Evolutionary conservation across 2,888 invertebrate species (phyloP).

Genomic region (Slavum lentiscoides): DNA sequence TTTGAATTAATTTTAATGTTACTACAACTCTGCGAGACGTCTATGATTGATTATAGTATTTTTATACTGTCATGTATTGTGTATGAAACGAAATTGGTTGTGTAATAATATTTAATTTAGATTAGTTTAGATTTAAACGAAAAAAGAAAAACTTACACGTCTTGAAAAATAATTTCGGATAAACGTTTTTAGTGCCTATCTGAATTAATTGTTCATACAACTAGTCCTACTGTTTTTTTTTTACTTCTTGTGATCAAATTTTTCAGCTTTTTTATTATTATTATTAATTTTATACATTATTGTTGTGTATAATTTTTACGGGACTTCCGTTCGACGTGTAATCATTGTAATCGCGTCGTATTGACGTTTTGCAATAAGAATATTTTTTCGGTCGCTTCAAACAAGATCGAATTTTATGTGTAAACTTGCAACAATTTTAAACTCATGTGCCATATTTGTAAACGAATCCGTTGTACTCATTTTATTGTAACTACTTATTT

Average conservation of each 20-base stretch:
- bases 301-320: conserved; percentile 1
- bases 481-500: conserved; percentile 31
- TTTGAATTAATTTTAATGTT: conserved; percentile 1
- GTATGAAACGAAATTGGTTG: conserved; percentile 28
- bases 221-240: neutral
- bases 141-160: neutral
- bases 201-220: conserved; percentile 18
- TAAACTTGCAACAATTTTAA: conserved; percentile 12
- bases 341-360: neutral
- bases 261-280: neutral
- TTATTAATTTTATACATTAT: conserved; percentile 11
- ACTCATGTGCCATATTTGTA: conserved; percentile 42
- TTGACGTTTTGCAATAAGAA: neutral
- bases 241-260: conserved; percentile 30
- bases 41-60: conserved; percentile 3
- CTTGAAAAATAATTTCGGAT: neutral
- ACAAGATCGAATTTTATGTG: conserved; percentile 26
- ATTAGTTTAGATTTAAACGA: neutral
- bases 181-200: neutral
- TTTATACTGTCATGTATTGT: conserved; percentile 24
- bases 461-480: conserved; percentile 26
- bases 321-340: conserved; percentile 8
- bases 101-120: conserved; percentile 22
- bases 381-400: conserved; percentile 11
- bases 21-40: neutral